Evolutionary conservation across 2,797 vertebrate species (phyloP).

Genomic region (Poecilia gillii): DNA sequence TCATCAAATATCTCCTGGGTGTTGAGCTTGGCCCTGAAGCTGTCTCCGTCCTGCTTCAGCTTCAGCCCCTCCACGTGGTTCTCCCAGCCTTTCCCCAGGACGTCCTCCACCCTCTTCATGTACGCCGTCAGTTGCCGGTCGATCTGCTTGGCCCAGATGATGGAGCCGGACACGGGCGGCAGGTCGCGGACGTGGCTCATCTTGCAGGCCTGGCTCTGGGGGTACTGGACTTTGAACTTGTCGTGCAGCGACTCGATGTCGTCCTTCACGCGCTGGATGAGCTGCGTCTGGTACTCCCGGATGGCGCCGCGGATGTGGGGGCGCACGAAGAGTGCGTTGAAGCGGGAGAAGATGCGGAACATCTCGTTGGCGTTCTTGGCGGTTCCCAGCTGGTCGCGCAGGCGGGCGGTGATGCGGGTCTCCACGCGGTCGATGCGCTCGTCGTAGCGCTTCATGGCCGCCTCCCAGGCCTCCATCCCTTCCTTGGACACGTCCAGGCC

Average conservation of each 20-base stretch:
- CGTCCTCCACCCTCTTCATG: slow-evolving; percentile 99
- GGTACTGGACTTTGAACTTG: slow-evolving; percentile 99
- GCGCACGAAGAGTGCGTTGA: slow-evolving; percentile 96
- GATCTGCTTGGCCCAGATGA: slow-evolving; percentile 99
- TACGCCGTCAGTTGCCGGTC: slow-evolving; percentile 97
- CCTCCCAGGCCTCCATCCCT: slow-evolving; percentile 98
- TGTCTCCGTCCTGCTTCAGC: slow-evolving; percentile 99
- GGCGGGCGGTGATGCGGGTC: slow-evolving; percentile 96
- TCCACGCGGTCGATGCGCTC: slow-evolving; percentile 98
- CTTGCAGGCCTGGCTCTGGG: slow-evolving; percentile 97
- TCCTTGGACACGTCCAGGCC: slow-evolving; percentile 98
- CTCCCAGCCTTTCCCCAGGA: slow-evolving; percentile 98
- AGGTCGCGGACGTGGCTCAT: slow-evolving; percentile 98
- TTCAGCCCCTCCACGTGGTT: slow-evolving; percentile 98
- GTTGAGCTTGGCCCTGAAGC: slow-evolving; percentile 98
- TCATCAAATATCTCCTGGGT: slow-evolving; percentile 99
- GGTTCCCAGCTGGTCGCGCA: slow-evolving; percentile 96
- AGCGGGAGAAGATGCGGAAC: slow-evolving; percentile 99
- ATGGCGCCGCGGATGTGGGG: slow-evolving; percentile 98
- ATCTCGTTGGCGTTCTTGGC: slow-evolving; percentile 99
- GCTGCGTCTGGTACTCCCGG: slow-evolving; percentile 96
- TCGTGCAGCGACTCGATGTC: slow-evolving; percentile 98
- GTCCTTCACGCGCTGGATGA: slow-evolving; percentile 98
- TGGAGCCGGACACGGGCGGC: slow-evolving; percentile 95
- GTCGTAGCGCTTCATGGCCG: slow-evolving; percentile 96